These are phyloP conservation scores for Notiomystis cincta DNA, from an alignment of 2,113 vertebrate species.

Conservation along the genomic window DNA sequence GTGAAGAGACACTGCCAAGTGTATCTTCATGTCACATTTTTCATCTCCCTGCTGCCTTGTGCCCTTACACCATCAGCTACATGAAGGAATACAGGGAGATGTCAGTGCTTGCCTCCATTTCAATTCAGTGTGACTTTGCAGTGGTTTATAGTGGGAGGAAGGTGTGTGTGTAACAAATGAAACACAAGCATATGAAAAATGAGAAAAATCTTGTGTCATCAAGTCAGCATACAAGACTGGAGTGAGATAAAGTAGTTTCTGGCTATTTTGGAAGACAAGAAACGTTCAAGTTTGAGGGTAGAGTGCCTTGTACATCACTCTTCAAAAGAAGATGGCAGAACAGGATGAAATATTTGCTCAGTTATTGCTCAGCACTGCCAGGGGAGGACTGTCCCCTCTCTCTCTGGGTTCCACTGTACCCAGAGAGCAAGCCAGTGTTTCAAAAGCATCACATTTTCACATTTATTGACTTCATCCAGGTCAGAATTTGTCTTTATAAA, in stretches of 20 bases:
- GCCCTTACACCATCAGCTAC: neutral
- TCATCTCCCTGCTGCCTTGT: neutral
- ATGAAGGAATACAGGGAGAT: rapidly evolving
- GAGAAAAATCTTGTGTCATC: neutral
- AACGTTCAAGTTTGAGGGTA: neutral
- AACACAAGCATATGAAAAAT: neutral
- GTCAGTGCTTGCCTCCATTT: neutral
- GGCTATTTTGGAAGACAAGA: neutral
- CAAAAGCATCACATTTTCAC: neutral
- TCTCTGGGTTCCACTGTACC: neutral
- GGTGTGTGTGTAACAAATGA: neutral
- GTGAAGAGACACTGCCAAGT: neutral
- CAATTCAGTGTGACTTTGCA: neutral
- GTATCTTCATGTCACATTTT: neutral
- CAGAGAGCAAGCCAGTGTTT: neutral
- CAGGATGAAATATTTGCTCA: neutral
- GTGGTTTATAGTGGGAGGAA: neutral
- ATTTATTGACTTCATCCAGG: neutral
- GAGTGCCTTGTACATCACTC: neutral
- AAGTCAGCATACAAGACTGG: neutral
- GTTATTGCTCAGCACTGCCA: neutral
- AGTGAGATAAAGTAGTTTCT: neutral
- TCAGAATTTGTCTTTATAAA: neutral
- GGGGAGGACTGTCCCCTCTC: rapidly evolving
- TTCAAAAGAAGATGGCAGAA: neutral